Base-by-base conservation (phyloP, 2,888 invertebrate species). In the Sminthurinus aureus region DNA sequence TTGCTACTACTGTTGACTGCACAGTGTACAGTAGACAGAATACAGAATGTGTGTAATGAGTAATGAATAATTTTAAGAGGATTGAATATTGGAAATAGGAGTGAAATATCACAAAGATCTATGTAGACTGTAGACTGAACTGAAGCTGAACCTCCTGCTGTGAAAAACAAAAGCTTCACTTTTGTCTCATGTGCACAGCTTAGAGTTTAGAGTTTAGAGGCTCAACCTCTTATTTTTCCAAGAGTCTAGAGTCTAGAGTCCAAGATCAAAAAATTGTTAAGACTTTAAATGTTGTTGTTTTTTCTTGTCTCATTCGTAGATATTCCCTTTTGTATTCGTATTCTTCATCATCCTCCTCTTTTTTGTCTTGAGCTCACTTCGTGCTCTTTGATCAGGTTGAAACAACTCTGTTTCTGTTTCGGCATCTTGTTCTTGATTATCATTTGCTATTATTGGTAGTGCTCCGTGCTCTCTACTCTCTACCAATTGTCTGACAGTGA, bases 351-450 rank as follows among this genome's bases (percentile, higher is more conserved):
- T 66, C 24, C 38, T 66, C 78, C 38, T 66, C 71, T 71, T 24
- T 15, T 69, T n/a, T 24, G 67, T 79, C 22, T 26, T 67, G n/a
- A 20, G 24, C 64, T 38, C 38, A 38, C 38, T 38, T 38, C 6
- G 38, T 73, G 69, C 1, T 22, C 71, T 71, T 71, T 71, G 74
- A 73, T 66, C 64, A 26, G 64, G 64, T 75, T 73, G 81, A 83
- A 85, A 82, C 75, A 76, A 82, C 79, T 85, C 83, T 85, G 83
- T 81, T 85, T 85, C 83, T 85, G 83, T 81, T 85, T 82, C 83
- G 83, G 79, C 85, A 85, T 81, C 85, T 82, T 38, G 3, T 38
- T 71, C 82, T 85, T 85, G 83, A 85, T 85, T 85, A 85, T 83
- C 85, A 85, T 85, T 83, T 83, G 74, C 74, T 81, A 75, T 38